Percentiles rank a stretch among this genome's conserved stretches.
Evolutionary conservation across 2,888 invertebrate genomes (phyloP).

Genomic region (Orthosia gothica): DNA sequence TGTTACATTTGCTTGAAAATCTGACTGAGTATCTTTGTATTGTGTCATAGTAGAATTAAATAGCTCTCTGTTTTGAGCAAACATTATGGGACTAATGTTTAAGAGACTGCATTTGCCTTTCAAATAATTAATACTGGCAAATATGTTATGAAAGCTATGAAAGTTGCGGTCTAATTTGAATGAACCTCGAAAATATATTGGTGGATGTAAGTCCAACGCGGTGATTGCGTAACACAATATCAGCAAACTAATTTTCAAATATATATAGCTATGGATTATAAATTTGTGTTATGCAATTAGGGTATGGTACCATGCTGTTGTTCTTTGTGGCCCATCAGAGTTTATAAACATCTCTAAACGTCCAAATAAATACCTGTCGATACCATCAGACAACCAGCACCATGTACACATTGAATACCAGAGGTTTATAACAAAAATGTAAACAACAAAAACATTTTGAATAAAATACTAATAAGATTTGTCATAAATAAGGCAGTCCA

Average conservation of each 20-base stretch:
- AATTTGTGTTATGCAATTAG: too few species aligned
- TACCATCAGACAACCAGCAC: too few species aligned
- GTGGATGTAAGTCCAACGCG: too few species aligned
- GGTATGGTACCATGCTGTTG: too few species aligned
- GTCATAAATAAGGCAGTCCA: slow-evolving; percentile 10
- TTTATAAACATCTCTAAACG: too few species aligned
- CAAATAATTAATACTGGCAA: background rate
- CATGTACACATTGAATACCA: background rate
- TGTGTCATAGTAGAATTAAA: slow-evolving; percentile 48
- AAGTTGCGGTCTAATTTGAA: background rate
- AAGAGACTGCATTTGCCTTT: slow-evolving; percentile 6
- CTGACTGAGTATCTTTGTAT: slow-evolving; percentile 48
- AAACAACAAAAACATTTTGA: background rate
- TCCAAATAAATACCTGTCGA: too few species aligned
- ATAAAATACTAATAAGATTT: background rate
- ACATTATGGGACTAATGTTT: slow-evolving; percentile 45
- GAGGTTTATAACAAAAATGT: too few species aligned
- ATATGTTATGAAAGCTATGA: too few species aligned
- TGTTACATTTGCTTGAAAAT: slow-evolving; percentile 10
- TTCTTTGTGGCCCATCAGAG: too few species aligned
- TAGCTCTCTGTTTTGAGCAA: slow-evolving; percentile 55
- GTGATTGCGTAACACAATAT: too few species aligned
- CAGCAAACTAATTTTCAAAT: too few species aligned
- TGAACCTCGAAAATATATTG: background rate
- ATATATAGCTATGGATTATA: too few species aligned